Evolutionary conservation across 2,113 vertebrate species (phyloP).

Genomic region (Onychorhynchus coronatus): DNA sequence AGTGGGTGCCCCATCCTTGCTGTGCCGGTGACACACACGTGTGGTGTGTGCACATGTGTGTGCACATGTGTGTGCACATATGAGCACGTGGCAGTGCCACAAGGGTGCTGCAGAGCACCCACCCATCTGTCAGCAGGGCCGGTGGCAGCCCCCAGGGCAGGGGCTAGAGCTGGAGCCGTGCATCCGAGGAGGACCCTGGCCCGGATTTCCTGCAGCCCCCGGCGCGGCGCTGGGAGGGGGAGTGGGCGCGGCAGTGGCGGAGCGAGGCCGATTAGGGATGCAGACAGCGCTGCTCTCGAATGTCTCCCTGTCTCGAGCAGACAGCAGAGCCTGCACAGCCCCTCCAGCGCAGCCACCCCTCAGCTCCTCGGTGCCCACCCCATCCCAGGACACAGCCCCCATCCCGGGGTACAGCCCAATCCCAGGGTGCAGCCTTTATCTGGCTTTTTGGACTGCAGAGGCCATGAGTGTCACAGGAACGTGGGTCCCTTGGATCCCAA

Average conservation of each 20-base stretch:
- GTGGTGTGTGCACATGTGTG: fast-evolving
- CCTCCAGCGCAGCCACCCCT: not conserved
- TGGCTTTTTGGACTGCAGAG: fast-evolving
- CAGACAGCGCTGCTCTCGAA: constrained; percentile 9
- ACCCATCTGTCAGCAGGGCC: fast-evolving
- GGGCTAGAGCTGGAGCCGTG: fast-evolving
- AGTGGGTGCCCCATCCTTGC: not conserved
- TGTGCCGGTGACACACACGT: fast-evolving
- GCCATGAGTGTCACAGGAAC: not conserved
- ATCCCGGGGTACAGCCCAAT: no score
- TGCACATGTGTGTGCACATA: fast-evolving
- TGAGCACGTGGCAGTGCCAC: not conserved
- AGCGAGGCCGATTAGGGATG: constrained; percentile 23
- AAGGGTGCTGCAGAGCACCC: not conserved
- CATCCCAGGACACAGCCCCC: no score
- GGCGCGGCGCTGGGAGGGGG: not conserved
- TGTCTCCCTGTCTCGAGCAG: not conserved
- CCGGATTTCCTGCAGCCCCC: not conserved
- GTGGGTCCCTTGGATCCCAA: not conserved
- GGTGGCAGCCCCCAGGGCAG: not conserved
- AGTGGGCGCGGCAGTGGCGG: not conserved
- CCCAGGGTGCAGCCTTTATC: not conserved
- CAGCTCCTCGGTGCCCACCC: not conserved
- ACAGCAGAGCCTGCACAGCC: not conserved
- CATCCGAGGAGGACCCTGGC: not conserved